phyloP scores from a whole-genome alignment of 30 jellyfish, hydroid and myxozoan genomes.

The Aurelia sp. region DNA sequence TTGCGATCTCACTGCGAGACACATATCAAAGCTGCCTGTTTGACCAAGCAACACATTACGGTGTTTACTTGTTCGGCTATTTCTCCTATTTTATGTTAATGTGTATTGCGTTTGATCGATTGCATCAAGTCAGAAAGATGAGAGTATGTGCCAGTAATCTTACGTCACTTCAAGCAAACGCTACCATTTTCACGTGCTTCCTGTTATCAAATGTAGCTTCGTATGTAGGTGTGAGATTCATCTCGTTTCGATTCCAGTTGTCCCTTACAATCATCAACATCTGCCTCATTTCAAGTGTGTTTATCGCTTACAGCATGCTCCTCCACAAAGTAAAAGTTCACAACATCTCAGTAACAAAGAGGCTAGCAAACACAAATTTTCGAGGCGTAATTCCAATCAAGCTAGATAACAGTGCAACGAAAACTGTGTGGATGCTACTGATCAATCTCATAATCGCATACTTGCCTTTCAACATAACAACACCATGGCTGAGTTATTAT shows the following conservation, averaged over 20 bases:
- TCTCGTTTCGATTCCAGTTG: constrained; percentile 23
- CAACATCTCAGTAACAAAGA: constrained; percentile 6
- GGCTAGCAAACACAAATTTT: constrained; percentile 24
- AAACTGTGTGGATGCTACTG: constrained; percentile 22
- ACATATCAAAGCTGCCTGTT: constrained; percentile 35
- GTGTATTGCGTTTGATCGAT: constrained; percentile 45
- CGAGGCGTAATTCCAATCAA: constrained; percentile 7
- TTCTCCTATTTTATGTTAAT: constrained; percentile 56
- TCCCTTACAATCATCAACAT: neutral
- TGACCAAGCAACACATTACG: constrained; percentile 26
- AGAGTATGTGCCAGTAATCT: constrained; percentile 4
- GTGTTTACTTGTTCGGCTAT: constrained; percentile 22
- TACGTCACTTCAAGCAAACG: neutral
- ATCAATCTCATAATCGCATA: constrained; percentile 5
- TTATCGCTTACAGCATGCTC: constrained; percentile 6
- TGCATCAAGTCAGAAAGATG: constrained; percentile 47
- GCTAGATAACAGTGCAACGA: constrained; percentile 19
- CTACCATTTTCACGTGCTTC: neutral
- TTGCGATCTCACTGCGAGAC: constrained; percentile 7
- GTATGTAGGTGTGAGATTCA: neutral
- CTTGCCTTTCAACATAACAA: constrained; percentile 22
- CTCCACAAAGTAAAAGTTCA: constrained; percentile 28
- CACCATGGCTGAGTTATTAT: constrained; percentile 22
- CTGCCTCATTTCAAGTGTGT: constrained; percentile 8
- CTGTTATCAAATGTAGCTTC: neutral